Base-by-base conservation (phyloP, 2,888 invertebrate genomes). In the Polia nebulosa region DNA sequence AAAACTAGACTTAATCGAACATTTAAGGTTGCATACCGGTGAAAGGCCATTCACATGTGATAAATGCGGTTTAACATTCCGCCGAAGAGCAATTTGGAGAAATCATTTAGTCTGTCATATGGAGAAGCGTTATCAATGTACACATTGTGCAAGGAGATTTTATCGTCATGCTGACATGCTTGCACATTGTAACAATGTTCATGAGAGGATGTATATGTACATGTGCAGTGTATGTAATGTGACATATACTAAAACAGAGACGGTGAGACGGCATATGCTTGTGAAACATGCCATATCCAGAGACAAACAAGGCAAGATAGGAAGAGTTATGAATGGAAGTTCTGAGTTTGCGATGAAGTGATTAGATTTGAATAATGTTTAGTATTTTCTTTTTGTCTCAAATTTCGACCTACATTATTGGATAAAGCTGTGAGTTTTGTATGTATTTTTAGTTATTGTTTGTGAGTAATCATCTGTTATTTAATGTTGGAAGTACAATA, bases 11-110 rank as follows among this genome's bases (percentile, higher is more conserved):
- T 79, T 95, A 52, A 88, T 88, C 0, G 95, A 94, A 84, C 95
- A 95, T 73, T 87, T 90, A 32, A 70, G 95, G 13, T 59, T 94
- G 6, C 95, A 95, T 62, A 92, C 95, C 0, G 95, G 95, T 0
- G 95, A 95, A 69, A 72, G 95, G 27, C 95, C 95, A 0, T 95
- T 92, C 39, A 87, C 94, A 0, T 95, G 95, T 76, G 94, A 95
- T 1, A 91, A 93, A 69, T 95, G 95, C 25, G 95, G 95, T 0
- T 70, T 94, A 3, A 94, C 94, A 0, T 95, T 95, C 84, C 89
- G 94, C 0, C 85, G 94, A 65, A 85, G 88, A 62, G 91, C 90
- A 0, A 91, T 94, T 52, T 94, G 93, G 91, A 91, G 81, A n/a
- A 94, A 93, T 25, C 95, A 95, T 80, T 78, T 92, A n/a, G 78